These are phyloP conservation scores for Calyptomena viridis DNA, from an alignment of 2,113 vertebrate genomes.

Conservation along the genomic window DNA sequence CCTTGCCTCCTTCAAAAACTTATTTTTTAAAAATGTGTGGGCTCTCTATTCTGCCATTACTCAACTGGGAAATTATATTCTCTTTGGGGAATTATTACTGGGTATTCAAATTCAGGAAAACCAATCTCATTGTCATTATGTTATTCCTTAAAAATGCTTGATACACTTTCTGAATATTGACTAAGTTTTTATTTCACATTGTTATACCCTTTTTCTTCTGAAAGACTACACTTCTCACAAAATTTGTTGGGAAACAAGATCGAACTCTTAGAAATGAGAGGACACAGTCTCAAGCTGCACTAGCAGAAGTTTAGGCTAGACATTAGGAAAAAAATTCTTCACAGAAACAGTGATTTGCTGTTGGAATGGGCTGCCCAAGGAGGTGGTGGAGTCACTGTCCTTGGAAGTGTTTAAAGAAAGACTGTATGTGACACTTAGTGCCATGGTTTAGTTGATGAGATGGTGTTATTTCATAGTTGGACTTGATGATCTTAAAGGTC, in stretches of 20 bases:
- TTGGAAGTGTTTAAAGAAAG: too few species aligned
- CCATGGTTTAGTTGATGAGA: too few species aligned
- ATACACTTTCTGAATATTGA: not conserved
- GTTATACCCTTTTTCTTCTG: not conserved
- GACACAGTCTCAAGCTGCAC: too few species aligned
- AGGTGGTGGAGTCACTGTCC: too few species aligned
- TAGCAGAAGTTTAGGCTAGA: too few species aligned
- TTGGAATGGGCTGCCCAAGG: too few species aligned
- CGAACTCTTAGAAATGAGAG: not conserved
- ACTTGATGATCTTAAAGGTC: too few species aligned
- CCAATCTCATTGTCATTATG: not conserved
- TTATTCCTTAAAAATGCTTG: not conserved
- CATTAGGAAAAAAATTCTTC: too few species aligned
- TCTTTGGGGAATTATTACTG: not conserved
- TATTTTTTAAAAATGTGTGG: not conserved
- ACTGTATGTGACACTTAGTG: too few species aligned
- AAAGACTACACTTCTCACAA: not conserved
- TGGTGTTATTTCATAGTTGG: too few species aligned
- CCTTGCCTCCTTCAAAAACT: not conserved
- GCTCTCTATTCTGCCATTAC: not conserved
- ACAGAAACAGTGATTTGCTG: too few species aligned
- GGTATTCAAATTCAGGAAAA: not conserved
- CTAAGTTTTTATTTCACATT: not conserved
- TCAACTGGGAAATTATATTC: not conserved
- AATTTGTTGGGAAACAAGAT: not conserved